Evolutionary conservation across 2,797 vertebrate species (phyloP).

Genomic region (Hypotaenidia okinawae): DNA sequence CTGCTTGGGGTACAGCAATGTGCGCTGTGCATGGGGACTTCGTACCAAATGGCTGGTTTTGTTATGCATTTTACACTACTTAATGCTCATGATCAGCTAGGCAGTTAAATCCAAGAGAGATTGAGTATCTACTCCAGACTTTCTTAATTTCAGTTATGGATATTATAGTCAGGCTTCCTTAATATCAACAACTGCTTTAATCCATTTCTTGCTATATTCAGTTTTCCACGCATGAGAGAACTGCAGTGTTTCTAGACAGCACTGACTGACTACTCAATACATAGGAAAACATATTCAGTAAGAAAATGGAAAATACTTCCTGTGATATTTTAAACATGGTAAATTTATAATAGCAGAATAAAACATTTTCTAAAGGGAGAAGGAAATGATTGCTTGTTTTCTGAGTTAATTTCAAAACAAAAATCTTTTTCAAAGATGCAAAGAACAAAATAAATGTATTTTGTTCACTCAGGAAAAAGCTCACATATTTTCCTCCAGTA

Average conservation of each 20-base stretch:
- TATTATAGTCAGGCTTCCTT: background rate
- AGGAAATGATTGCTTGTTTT: background rate
- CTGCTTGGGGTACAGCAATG: background rate
- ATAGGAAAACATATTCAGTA: background rate
- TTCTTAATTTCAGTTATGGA: background rate
- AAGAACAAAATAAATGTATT: background rate
- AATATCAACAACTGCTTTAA: background rate
- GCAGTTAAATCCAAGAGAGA: background rate
- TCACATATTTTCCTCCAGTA: background rate
- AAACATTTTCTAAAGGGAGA: background rate
- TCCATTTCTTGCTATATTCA: background rate
- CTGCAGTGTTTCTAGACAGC: background rate
- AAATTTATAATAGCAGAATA: background rate
- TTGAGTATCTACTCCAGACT: background rate
- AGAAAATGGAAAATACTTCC: background rate
- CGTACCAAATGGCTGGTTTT: background rate
- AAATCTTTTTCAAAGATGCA: background rate
- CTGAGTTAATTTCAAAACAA: conserved; percentile 13
- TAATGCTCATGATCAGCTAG: background rate
- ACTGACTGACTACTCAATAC: background rate
- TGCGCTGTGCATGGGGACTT: background rate
- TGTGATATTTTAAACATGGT: background rate
- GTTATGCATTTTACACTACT: background rate
- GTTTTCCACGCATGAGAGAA: background rate
- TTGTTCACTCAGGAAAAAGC: background rate